These are phyloP conservation scores for Andrena marginata DNA, from an alignment of 2,888 invertebrate genomes.

Conservation along the genomic window DNA sequence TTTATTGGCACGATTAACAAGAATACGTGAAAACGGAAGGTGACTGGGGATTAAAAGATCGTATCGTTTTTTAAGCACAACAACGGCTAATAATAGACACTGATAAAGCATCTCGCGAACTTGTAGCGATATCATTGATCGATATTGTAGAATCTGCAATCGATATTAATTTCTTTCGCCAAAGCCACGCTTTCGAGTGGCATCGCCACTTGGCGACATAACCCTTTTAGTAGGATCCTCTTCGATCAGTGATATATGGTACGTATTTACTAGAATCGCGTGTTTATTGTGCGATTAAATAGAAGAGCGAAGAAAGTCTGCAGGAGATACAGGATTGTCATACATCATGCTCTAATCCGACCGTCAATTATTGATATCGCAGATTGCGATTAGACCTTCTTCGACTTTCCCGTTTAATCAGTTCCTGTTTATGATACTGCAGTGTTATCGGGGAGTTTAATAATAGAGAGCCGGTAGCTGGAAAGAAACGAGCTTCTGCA, in stretches of 20 bases:
- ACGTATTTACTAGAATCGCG: too few species aligned
- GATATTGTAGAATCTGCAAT: conserved; percentile 16
- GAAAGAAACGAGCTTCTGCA: background rate
- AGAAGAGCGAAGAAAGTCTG: background rate
- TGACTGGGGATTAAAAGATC: background rate
- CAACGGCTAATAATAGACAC: conserved; percentile 9
- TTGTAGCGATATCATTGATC: background rate
- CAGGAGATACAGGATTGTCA: background rate
- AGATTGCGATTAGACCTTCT: conserved; percentile 20
- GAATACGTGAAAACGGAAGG: background rate
- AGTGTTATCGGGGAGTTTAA: conserved; percentile 34
- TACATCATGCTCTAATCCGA: conserved; percentile 16
- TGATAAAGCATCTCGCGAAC: conserved; percentile 9
- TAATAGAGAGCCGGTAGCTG: background rate
- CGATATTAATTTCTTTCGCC: background rate
- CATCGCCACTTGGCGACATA: background rate
- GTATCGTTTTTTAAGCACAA: background rate
- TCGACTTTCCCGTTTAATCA: conserved; percentile 7
- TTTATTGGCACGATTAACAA: background rate
- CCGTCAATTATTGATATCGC: conserved; percentile 11
- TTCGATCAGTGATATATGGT: too few species aligned
- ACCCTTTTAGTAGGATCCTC: too few species aligned
- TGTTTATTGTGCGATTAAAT: too few species aligned
- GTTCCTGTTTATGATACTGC: conserved; percentile 29
- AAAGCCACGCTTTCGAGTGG: conserved; percentile 11